Base-by-base conservation (phyloP, 2,797 vertebrate species). In the Megalops cyprinoides region DNA sequence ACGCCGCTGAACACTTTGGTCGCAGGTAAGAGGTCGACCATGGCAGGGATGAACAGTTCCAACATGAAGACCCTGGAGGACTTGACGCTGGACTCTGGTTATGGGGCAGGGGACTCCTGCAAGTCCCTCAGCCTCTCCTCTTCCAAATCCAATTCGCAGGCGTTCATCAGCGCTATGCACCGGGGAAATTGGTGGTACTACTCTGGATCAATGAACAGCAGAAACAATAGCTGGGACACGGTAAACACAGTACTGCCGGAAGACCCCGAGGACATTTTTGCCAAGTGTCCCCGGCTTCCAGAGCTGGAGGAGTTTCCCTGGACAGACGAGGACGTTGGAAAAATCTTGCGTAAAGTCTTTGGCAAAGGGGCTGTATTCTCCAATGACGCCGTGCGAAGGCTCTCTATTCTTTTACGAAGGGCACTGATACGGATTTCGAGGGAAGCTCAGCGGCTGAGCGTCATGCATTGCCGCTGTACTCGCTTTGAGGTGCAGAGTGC, bases 171-270 rank as follows among this genome's bases (percentile, higher is more conserved):
- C 76, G 88, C 94, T 67, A 92, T 95, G 88, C 94, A 88, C 77
- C 92, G 95, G 84, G 94, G 94, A 23, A 89, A 91, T 86, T 95
- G 96, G 94, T 96, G 97, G 96, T 96, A 92, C 89, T 93, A 90
- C 65, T 92, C 95, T 31, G 96, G 95, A 83, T 97, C 96, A 84
- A 95, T 97, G 92, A 94, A 91, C 93, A 97, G 97, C 93, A 91
- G 97, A 81, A 95, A 97, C 81, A 95, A 96, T 91, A 98, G 97
- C 94, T 98, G 97, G 97, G 97, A 98, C 91, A 97, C 97, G 15
- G 96, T 97, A 80, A 97, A 95, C 92, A 91, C 96, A 1, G 93
- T 93, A 25, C 90, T 96, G 82, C 95, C 96, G 0, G 97, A 98
- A 82, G 97, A 98, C 82, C 91, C 94, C 6, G 96, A 95, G 82